Base-by-base conservation (phyloP, 2,113 vertebrate genomes). In the Ellobius talpinus region DNA sequence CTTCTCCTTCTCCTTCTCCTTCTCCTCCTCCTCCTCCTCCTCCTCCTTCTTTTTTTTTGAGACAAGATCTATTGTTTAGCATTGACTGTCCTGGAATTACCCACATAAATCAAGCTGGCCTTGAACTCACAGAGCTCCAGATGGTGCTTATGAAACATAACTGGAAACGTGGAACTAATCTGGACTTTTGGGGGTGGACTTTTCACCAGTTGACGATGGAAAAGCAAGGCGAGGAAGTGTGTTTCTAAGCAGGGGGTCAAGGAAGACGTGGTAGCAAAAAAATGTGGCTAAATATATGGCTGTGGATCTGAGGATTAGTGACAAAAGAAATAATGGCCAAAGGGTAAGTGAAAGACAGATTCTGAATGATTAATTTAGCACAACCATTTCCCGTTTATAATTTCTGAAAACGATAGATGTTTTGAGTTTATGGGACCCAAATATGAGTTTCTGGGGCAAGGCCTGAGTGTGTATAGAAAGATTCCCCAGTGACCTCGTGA, bases 331-430 rank as follows among this genome's bases (percentile, higher is more conserved):
- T 47, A 5, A 13, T 36, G 19, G 17, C 2, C 24, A 21, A 50
- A 77, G 58, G 3, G 7, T 58, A 42, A 21, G 8, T 61, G 45
- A 95, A 50, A 73, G 63, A 29, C 79, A 45, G 12, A 82, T 88
- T 78, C 86, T 81, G 39, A 88, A 24, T 87, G 21, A 90, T 29
- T 78, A n/a, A 87, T 79, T 90, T 93, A 89, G 87, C 58, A 63
- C 29, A 70, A 47, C 4, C 5, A 19, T 50, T 65, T 93, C 10
- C 33, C 61, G 42, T 63, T 61, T 78, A 42, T 47, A 85, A 47
- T 89, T 93, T 91, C 58, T 76, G 26, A 79, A 95, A 89, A 74
- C 52, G 72, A 89, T 26, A 14, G 39, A 29, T 68, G 58, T 82
- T 96, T 95, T 31, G 33, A 84, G 87, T 87, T 92, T 72, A 33